These are phyloP conservation scores for Enteromius fasciolatus DNA, from an alignment of 2,797 vertebrate genomes.

Conservation along the genomic window DNA sequence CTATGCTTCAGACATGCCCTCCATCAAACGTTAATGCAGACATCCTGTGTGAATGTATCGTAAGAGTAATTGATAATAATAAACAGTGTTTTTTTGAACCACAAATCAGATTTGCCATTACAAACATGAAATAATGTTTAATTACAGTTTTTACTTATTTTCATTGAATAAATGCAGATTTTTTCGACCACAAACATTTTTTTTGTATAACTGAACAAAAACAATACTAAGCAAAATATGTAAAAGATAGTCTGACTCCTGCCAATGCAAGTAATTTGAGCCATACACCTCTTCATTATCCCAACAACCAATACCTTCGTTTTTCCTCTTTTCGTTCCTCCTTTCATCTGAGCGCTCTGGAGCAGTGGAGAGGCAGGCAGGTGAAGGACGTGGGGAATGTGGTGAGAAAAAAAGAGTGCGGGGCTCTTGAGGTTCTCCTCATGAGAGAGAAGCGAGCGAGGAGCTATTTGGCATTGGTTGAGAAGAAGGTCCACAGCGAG, in stretches of 20 bases:
- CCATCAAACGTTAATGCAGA: too few species aligned
- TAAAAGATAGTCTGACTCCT: too few species aligned
- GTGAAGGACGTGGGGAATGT: conserved; percentile 49
- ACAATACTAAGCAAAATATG: background rate
- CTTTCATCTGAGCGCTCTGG: conserved; percentile 46
- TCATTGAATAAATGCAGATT: background rate
- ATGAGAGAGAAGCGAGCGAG: conserved; percentile 30
- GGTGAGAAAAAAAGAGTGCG: conserved; percentile 29
- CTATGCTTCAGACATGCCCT: too few species aligned
- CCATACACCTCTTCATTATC: conserved; percentile 11
- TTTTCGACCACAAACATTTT: background rate
- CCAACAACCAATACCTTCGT: conserved; percentile 38
- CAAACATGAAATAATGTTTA: background rate
- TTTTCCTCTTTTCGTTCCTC: conserved; percentile 39
- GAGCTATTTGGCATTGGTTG: conserved; percentile 15
- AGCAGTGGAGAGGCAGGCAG: conserved; percentile 54
- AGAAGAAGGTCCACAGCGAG: conserved; percentile 22
- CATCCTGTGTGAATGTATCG: too few species aligned
- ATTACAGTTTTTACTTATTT: background rate
- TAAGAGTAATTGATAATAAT: background rate
- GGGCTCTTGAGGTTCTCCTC: conserved; percentile 45
- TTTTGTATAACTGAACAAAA: background rate
- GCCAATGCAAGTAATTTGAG: background rate
- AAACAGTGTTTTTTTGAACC: background rate
- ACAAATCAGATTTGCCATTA: background rate